These are phyloP conservation scores for Pteruthius melanotis DNA, from an alignment of 2,113 vertebrate species.

Conservation along the genomic window DNA sequence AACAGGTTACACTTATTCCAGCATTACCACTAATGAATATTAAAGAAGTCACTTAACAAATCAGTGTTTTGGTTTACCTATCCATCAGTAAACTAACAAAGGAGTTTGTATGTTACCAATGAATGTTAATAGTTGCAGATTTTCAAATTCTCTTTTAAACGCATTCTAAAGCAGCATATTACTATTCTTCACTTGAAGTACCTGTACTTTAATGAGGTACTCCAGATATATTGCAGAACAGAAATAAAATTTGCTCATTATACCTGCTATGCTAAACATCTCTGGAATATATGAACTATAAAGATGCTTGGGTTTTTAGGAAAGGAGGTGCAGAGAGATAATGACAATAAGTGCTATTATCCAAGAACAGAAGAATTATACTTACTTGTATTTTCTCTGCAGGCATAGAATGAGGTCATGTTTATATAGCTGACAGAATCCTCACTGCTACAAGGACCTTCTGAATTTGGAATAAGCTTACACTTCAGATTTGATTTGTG, in stretches of 20 bases:
- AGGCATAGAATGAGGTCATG: neutral
- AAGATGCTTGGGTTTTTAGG: neutral
- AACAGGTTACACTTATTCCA: neutral
- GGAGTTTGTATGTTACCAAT: neutral
- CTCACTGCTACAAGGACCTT: neutral
- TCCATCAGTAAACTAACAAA: neutral
- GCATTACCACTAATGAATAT: neutral
- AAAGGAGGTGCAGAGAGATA: neutral
- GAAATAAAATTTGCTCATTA: neutral
- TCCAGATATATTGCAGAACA: neutral
- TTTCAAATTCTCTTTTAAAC: neutral
- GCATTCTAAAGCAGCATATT: neutral
- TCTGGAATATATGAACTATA: neutral
- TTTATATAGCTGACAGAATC: neutral
- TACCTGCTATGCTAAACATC: neutral
- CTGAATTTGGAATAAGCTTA: conserved; percentile 6
- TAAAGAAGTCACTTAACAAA: neutral
- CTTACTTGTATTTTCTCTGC: neutral
- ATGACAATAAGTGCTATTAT: neutral
- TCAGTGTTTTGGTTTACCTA: neutral
- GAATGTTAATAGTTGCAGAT: neutral
- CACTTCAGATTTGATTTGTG: neutral
- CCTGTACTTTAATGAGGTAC: neutral
- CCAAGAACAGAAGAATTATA: neutral
- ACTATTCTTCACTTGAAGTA: neutral